phyloP scores from a whole-genome alignment of 2,113 vertebrate species.

The Urocolius indicus region DNA sequence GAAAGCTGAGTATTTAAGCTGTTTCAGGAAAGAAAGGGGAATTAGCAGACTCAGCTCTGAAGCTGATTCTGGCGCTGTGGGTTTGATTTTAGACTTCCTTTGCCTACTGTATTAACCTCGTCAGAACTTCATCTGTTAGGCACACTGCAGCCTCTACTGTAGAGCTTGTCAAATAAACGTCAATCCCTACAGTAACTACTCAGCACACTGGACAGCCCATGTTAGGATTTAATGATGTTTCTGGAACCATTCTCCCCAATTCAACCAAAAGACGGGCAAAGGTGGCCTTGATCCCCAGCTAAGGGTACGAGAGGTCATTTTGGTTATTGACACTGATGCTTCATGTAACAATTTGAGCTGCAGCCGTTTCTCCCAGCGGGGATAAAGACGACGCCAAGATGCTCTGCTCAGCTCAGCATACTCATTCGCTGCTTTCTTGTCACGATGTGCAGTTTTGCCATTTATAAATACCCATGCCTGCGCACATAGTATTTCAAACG shows the following conservation, averaged over 20 bases:
- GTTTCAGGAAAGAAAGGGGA: not conserved
- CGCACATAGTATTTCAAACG: not conserved
- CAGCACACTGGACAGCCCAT: not conserved
- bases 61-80: not conserved
- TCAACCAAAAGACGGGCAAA: not conserved
- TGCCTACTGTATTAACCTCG: not conserved
- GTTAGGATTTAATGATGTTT: not conserved
- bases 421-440: not conserved
- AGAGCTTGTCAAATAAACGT: not conserved
- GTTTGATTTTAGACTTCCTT: not conserved
- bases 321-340: not conserved
- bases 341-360: not conserved
- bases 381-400: not conserved
- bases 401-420: not conserved
- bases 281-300: not conserved
- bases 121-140: not conserved
- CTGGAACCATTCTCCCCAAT: not conserved
- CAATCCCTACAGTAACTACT: not conserved
- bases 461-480: not conserved
- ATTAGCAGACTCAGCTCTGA: not conserved
- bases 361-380: not conserved
- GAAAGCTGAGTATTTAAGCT: not conserved
- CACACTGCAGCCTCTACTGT: accelerated
- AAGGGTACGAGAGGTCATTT: not conserved
- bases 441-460: not conserved